Evolutionary conservation across 2,888 invertebrate genomes (phyloP), one percentile per base, ranked within the genome.

Genomic region (Leucophenga montana): DNA sequence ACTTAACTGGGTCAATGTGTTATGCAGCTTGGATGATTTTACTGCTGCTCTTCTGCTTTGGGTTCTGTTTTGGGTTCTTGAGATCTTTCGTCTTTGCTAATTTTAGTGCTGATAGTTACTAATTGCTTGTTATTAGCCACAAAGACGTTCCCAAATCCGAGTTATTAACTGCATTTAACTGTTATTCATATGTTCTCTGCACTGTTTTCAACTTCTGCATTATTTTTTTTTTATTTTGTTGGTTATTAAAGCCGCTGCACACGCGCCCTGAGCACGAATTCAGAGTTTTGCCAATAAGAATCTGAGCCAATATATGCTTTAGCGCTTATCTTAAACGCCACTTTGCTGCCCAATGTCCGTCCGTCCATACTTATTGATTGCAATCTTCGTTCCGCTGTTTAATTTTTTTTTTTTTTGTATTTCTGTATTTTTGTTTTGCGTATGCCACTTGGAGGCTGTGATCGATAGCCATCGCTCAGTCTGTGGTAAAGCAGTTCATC

Each of bases 381-480:
- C 76, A 73, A 75, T 77, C 78, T 56, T 54, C 20, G 16, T 53
- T 56, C 54, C 16, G n/a, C 59, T 64, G 54, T 67, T 44, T 56
- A n/a, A 14, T 14, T 74, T 69, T 33, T 61, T 67, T 44, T 56
- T 27, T 27, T 14, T 74, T 69, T 33, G 14, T 54, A 53, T 68
- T 70, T 61, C 6, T 20, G 68, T 53, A 39, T 65, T 18, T 13
- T 48, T 46, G 66, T 31, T 56, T 56, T 22, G 56, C 33, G 54
- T 33, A 6, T 31, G 39, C 59, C 56, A 59, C 68, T 16, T 57
- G 67, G 68, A 57, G 74, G 68, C 70, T 71, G 77, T 83, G 81
- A 81, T 81, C 84, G 81, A 81, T 81, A 78, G 81, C 81, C 84
- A 78, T 83, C 80, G 78, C 72, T 75, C 77, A 78, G 68, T 74